Evolutionary conservation across 2,888 invertebrate genomes (phyloP), one percentile per base, ranked within the genome.

Genomic region (Aethes cnicana): DNA sequence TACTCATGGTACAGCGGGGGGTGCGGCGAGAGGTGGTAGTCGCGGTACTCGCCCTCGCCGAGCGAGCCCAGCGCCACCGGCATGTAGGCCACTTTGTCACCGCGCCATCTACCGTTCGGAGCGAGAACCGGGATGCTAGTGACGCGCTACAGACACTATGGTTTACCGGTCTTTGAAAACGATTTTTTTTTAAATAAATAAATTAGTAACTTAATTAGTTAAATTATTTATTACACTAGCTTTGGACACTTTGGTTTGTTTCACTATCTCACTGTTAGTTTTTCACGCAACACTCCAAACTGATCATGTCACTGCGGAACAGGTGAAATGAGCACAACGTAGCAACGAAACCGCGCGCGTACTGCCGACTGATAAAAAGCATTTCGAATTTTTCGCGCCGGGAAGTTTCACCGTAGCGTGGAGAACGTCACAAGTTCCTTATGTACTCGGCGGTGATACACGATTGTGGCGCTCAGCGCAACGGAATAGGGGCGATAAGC

Each of bases 31-130:
- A 88, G 81, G 78, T 81, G 82, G 71, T 81, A 88, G 73, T 81
- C 84, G 59, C 81, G 90, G 89, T 85, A 90, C 91, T 91, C 91
- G 90, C 91, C 90, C 90, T 91, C 91, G 90, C 90, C 91, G 86
- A 91, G 88, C 89, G 90, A 91, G 90, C 91, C 91, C 91, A 91
- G 90, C 87, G 90, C 91, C 84, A 91, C 91, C 64, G 87, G 91
- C 92, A 91, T 91, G 89, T 90, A 92, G 84, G 91, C 92, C 92
- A 92, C 92, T 71, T 89, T 91, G 91, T 91, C 91, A 91, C 91
- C 91, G 90, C 81, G 83, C 79, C 91, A 91, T 90, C 85, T 83
- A 67, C 59, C 68, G 63, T 57, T 63, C 54, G 57, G 49, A 56
- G 53, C 47, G 41, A 54, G 55, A 6, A 14, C 4, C n/a, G 1